Conservation (phyloP, 2,888 invertebrate species). For the Erpobdella octoculata region DNA sequence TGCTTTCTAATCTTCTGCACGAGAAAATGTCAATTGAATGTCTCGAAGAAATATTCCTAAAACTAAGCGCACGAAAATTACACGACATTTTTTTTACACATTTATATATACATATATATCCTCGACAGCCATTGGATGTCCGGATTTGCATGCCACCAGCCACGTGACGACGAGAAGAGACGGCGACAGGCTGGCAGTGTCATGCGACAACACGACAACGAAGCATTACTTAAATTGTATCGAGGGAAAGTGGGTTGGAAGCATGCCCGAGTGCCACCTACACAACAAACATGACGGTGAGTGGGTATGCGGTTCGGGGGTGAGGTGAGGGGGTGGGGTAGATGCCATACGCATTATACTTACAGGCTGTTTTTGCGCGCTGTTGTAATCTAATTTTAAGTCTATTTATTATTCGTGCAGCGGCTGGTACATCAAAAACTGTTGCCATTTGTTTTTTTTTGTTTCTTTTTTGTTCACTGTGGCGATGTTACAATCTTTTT, state of each 20-base stretch:
- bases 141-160: background rate
- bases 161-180: conserved; percentile 10
- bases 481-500: background rate
- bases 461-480: background rate
- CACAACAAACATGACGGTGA: conserved; percentile 6
- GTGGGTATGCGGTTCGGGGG: background rate
- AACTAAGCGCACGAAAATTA: too few species aligned
- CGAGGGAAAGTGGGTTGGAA: conserved; percentile 14
- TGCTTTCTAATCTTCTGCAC: background rate
- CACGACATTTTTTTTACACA: background rate
- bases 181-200: conserved; percentile 8
- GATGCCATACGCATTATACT: background rate
- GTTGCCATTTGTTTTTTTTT: background rate
- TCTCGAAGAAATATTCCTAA: too few species aligned
- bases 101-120: background rate
- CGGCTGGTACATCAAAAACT: too few species aligned
- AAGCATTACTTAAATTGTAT: conserved; percentile 5
- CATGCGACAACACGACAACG: conserved; percentile 1
- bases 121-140: background rate
- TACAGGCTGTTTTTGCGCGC: background rate
- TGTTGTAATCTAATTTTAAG: too few species aligned
- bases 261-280: background rate
- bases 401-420: too few species aligned
- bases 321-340: background rate
- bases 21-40: too few species aligned